phyloP scores from a whole-genome alignment of 2,888 invertebrate species.

The Blomia tropicalis region DNA sequence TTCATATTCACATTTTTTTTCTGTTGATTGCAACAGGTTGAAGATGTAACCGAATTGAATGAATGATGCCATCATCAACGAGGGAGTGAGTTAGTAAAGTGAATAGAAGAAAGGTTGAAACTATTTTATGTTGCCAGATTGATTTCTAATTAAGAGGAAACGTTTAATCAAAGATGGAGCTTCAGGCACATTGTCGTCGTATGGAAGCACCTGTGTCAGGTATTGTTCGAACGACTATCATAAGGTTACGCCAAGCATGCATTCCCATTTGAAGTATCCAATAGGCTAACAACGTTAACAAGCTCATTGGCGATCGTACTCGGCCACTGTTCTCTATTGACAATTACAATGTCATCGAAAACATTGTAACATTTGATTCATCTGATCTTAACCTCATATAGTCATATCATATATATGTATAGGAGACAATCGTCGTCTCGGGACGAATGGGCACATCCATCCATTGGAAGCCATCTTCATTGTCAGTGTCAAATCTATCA shows the following conservation, averaged over 20 bases:
- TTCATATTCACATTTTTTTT: background rate
- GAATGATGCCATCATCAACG: background rate
- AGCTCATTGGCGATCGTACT: background rate
- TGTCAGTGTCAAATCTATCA: background rate
- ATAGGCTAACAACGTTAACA: no score
- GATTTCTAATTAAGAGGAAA: constrained; percentile 7
- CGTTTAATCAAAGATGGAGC: background rate
- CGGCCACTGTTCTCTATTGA: background rate
- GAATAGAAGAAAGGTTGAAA: no score
- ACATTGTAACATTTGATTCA: background rate
- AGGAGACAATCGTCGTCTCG: no score
- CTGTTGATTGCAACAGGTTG: background rate
- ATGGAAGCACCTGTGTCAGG: background rate
- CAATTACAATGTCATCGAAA: background rate
- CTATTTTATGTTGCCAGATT: no score
- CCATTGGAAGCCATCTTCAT: background rate
- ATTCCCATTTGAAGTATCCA: no score
- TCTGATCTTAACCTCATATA: no score
- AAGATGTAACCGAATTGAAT: background rate
- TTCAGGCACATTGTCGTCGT: background rate
- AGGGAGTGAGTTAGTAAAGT: no score
- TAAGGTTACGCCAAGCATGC: background rate
- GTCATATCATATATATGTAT: no score
- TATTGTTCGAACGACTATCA: background rate
- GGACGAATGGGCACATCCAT: background rate